phyloP scores from a whole-genome alignment of 2,113 vertebrate species.

The Propithecus coquereli region DNA sequence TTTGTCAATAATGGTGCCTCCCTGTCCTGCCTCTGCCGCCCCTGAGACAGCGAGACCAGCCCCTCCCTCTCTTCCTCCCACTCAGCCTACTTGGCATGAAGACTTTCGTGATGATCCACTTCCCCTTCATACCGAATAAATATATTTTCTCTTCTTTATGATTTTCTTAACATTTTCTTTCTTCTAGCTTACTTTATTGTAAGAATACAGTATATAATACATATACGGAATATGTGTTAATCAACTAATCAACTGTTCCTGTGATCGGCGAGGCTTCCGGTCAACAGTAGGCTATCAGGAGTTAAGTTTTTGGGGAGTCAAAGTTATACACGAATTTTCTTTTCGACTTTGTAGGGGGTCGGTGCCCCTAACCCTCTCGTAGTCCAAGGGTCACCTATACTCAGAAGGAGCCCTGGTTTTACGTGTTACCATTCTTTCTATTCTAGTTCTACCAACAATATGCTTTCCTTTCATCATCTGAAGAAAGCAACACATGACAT shows the following conservation, averaged over 20 bases:
- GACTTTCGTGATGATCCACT: neutral
- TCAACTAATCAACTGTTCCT: neutral
- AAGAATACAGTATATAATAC: neutral
- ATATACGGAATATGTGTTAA: neutral
- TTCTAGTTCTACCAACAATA: neutral
- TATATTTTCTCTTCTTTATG: neutral
- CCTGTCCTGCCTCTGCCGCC: neutral
- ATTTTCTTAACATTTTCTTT: neutral
- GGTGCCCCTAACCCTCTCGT: neutral
- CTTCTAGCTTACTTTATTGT: neutral
- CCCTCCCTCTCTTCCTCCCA: neutral
- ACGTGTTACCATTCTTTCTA: fast-evolving
- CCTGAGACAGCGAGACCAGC: neutral
- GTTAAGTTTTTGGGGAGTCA: neutral
- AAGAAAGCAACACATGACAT: neutral
- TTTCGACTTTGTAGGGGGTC: neutral
- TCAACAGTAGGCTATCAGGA: neutral
- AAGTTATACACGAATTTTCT: neutral
- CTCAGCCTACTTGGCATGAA: neutral
- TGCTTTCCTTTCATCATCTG: neutral
- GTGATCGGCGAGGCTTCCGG: neutral
- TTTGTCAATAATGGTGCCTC: neutral
- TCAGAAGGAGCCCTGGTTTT: neutral
- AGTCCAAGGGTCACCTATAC: neutral
- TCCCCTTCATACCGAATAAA: neutral